phyloP scores from a whole-genome alignment of 2,113 vertebrate genomes.

The Gadus chalcogrammus region DNA sequence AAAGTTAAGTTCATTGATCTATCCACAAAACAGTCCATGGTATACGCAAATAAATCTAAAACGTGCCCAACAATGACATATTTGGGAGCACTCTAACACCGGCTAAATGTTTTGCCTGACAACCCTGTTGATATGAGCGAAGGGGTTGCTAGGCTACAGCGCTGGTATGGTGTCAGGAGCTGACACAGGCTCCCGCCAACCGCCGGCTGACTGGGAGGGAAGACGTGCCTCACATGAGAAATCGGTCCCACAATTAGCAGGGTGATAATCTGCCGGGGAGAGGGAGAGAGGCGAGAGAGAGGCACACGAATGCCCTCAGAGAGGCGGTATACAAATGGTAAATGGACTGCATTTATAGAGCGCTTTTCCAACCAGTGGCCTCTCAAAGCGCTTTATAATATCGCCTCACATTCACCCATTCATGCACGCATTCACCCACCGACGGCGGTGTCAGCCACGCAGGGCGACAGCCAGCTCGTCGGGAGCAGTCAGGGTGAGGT shows the following conservation, averaged over 20 bases:
- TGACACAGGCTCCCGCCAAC: constrained; percentile 8
- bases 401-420: too few species aligned
- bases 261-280: constrained; percentile 15
- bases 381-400: too few species aligned
- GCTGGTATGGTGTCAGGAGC: neutral
- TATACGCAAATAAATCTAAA: too few species aligned
- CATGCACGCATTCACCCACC: too few species aligned
- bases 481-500: too few species aligned
- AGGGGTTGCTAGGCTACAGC: constrained; percentile 36
- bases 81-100: constrained; percentile 11
- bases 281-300: constrained; percentile 1
- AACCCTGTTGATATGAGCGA: constrained; percentile 14
- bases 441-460: too few species aligned
- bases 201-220: constrained; percentile 12
- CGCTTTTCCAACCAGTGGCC: too few species aligned
- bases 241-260: constrained; percentile 15
- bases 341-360: neutral
- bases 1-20: too few species aligned
- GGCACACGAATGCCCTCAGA: neutral
- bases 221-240: neutral
- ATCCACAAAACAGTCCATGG: too few species aligned
- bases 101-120: constrained; percentile 20
- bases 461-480: too few species aligned
- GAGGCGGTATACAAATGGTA: neutral
- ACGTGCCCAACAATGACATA: neutral